Evolutionary conservation across 2,888 invertebrate species (phyloP), one percentile per base, ranked within the genome.

Genomic region (Cephus runcator): DNA sequence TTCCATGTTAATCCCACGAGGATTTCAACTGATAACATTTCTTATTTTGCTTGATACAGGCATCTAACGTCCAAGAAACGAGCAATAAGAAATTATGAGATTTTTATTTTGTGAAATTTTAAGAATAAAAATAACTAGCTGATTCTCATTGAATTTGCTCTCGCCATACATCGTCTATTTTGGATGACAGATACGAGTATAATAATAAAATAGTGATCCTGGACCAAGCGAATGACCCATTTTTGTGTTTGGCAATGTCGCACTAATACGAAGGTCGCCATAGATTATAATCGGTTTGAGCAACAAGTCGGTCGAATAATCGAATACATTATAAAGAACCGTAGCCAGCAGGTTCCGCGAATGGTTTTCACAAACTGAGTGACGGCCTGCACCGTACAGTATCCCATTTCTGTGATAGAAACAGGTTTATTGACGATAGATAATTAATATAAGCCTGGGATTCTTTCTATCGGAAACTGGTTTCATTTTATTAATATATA

Each of bases 401-500:
- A 56, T 56, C 56, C 56, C 23, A 56, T 56, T 56, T 56, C 56
- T 56, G 2, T 23, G 56, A 56, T 56, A 56, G 56, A 23, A 56
- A 71, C 71, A 33, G 71, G 71, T 71, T 71, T 71, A 6, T 34
- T 4, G 71, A 56, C 23, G 56, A 71, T 71, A 34, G 31, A 23
- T 31, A 71, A 71, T 71, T 71, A 71, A 3, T 12, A 31, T 12
- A 31, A 34, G 31, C 71, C 56, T 56, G 56, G 71, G 71, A 71
- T 33, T 71, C 12, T 71, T 71, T 34, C 23, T 6, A 31, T 34
- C 71, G 71, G 34, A 71, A 71, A 71, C 71, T 71, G 71, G 71
- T 71, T 71, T 71, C 71, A 31, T 71, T 71, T 71, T 71, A 71
- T 71, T 34, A 71, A 31, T 71, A 34, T 71, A 71, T 34, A 23